A percentile compares a stretch with the other conserved stretches of the same genome.
phyloP scores from a whole-genome alignment of 2,113 vertebrate species.

The Sminthopsis crassicaudata region DNA sequence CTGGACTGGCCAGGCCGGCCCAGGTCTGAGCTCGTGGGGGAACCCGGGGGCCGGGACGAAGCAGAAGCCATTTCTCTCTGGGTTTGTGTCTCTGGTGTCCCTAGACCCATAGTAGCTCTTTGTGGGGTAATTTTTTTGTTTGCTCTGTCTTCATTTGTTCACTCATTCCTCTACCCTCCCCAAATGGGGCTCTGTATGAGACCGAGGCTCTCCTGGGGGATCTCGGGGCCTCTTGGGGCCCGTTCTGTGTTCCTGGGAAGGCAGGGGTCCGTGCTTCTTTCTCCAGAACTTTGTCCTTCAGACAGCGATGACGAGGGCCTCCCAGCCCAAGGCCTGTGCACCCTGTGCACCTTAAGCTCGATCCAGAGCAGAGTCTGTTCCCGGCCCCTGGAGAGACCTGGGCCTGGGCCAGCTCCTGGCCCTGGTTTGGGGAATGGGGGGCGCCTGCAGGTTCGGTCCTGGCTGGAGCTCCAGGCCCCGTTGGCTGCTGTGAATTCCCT shows the following conservation, averaged over 20 bases:
- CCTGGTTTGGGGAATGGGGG: background rate
- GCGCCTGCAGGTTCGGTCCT: background rate
- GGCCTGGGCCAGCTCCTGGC: background rate
- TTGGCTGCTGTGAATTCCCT: background rate
- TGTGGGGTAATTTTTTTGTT: background rate
- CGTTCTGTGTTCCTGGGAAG: background rate
- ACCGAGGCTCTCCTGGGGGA: background rate
- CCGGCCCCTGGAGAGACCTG: background rate
- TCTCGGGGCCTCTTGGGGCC: background rate
- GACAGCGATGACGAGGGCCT: background rate
- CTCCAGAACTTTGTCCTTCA: background rate
- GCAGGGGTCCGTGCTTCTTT: background rate
- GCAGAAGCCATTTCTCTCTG: background rate
- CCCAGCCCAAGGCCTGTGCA: background rate
- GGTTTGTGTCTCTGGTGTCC: background rate
- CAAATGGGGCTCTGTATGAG: background rate
- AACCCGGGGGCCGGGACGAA: background rate
- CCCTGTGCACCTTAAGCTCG: background rate
- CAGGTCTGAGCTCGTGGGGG: background rate
- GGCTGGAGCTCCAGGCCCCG: background rate
- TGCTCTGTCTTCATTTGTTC: background rate
- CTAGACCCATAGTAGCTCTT: background rate
- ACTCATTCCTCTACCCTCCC: background rate
- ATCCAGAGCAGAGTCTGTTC: background rate
- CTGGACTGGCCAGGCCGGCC: background rate